Base-by-base conservation (phyloP, 2,113 vertebrate species). In the Cebidichthys violaceus region DNA sequence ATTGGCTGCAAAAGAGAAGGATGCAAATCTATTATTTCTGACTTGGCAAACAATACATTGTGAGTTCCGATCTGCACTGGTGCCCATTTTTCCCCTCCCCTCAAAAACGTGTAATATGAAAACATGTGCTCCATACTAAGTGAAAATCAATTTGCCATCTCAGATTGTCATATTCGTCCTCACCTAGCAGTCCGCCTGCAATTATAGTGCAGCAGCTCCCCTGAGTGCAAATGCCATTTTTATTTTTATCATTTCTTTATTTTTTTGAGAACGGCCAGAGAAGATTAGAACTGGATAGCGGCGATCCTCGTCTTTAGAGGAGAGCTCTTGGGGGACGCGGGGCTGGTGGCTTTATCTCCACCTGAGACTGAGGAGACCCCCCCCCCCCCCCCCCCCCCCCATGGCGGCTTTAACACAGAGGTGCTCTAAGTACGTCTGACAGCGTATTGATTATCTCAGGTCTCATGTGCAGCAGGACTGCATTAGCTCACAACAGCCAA, bases 141-240 rank as follows among this genome's bases (percentile, higher is more conserved):
- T 86, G 77, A 89, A 95, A 95, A 95, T 95, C 93, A 92, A 95
- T 95, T 94, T 94, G 85, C 90, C 86, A 89, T 94, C 83, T 91
- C 62, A 82, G 90, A 94, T 93, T 91, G 88, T 90, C 92, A 90
- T 88, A 93, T 92, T 93, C 86, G 72, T 82, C 86, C 86, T 93
- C 82, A 88, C 89, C 86, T 88, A 83, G 68, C 74, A 73, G 77
- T 70, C 85, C 62, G 81, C 50, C 82, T 59, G 88, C 90, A 92
- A 93, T 95, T 94, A 94, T 90, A 90, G 90, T 90, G 81, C 84
- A 70, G 76, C 80, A 86, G 82, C 35, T 92, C 86, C 87, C 90
- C 78, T 54, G 90, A 93, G 93, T 81, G 62, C 54, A 69, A 83
- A 88, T 85, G 72, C 52, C 80, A 81, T 91, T 87, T 59, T 27